Base-by-base conservation (phyloP, 2,113 vertebrate species). In the Hyaena hyaena region DNA sequence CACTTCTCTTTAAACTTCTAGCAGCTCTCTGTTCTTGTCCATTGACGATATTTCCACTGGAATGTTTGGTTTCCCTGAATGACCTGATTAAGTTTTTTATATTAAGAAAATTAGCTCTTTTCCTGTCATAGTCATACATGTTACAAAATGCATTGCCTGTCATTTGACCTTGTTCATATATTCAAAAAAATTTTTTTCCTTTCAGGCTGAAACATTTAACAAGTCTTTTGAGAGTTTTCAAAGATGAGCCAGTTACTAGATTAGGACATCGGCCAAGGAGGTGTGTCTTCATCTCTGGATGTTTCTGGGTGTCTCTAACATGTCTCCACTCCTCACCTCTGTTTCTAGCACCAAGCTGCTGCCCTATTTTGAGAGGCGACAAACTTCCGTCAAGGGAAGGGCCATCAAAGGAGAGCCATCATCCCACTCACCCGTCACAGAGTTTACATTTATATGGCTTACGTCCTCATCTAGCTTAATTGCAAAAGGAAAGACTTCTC, bases 41-140 rank as follows among this genome's bases (percentile, higher is more conserved):
- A 1, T 76, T 68, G 33, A n/a, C 7, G 3, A 10, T 45, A 77
- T 66, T 76, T 76, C 21, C 65, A 53, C 39, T 23, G 33, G 45
- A 33, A 55, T 26, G 14, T 45, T 74, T 95, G 24, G 28, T 76
- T 83, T 90, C 50, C 61, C 43, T 79, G 39, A 58, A 43, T 10
- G 10, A 88, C 9, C 50, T 39, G 7, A 21, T 24, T n/a, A 10
- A 53, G 0, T 43, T 61, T 61, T 74, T 26, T 26, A 12, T 5
- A 33, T 43, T 68, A 58, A 96, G 16, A 86, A 90, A 86, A 87
- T 65, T 35, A 74, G 39, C 16, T 87, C 19, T 87, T 92, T 82
- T 39, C 5, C 23, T 39, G 16, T 43, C 17, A 0, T 28, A 43
- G 16, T 43, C 17, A 0, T 28, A 43, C 23, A 1, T 50, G 14